Percentiles rank a stretch among this genome's conserved stretches.
These are phyloP conservation scores for Oplegnathus fasciatus DNA, from an alignment of 2,113 vertebrate genomes.

Conservation along the genomic window DNA sequence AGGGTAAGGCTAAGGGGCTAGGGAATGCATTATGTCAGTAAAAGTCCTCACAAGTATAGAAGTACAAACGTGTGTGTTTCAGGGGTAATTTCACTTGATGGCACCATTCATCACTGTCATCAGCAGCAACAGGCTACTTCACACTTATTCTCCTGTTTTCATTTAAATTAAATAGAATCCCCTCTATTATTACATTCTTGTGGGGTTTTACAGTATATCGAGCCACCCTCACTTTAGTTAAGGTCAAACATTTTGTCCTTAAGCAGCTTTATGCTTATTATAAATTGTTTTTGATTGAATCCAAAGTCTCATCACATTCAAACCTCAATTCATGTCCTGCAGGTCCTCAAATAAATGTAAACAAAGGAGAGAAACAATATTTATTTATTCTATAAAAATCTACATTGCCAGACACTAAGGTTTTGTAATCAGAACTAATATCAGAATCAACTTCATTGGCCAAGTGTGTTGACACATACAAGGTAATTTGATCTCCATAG, in stretches of 20 bases:
- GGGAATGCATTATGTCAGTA: too few species aligned
- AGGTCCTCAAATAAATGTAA: background rate
- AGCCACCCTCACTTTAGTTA: background rate
- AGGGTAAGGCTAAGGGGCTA: too few species aligned
- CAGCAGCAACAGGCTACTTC: background rate
- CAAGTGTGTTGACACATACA: background rate
- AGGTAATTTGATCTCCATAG: background rate
- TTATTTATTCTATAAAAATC: background rate
- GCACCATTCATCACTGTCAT: background rate
- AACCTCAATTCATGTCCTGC: background rate
- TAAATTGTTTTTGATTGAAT: too few species aligned
- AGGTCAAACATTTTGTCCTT: background rate
- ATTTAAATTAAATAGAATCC: background rate
- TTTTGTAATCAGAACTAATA: background rate
- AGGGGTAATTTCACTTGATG: background rate
- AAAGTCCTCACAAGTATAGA: too few species aligned
- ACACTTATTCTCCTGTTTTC: background rate
- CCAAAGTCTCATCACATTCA: background rate
- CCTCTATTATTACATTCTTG: background rate
- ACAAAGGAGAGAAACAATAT: background rate
- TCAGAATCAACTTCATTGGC: background rate
- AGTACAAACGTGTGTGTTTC: too few species aligned
- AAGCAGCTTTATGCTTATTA: background rate
- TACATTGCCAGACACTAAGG: background rate
- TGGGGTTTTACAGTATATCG: background rate